Conservation (phyloP, 2,797 vertebrate species). For the Erethizon dorsatum region DNA sequence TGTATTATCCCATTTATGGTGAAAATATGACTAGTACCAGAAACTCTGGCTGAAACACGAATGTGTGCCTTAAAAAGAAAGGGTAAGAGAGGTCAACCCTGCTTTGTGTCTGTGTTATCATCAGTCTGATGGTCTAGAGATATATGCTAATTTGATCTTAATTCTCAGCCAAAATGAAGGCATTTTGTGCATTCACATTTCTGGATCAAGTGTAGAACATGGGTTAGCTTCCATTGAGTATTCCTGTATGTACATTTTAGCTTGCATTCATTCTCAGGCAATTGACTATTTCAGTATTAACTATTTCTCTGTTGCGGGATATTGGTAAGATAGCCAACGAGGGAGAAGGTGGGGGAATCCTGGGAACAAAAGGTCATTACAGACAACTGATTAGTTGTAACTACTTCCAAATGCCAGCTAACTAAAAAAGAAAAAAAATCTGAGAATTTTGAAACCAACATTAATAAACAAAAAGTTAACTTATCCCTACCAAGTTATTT, state of each 20-base stretch:
- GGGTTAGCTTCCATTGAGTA: constrained; percentile 16
- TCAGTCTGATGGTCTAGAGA: not conserved
- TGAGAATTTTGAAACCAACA: constrained; percentile 62
- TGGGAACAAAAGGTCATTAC: constrained; percentile 59
- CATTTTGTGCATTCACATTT: not conserved
- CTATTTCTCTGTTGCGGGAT: constrained; percentile 61
- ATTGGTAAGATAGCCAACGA: not conserved
- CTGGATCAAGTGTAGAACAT: constrained; percentile 40
- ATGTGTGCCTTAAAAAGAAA: not conserved
- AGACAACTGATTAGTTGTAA: constrained; percentile 63
- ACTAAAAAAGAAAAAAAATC: constrained; percentile 40
- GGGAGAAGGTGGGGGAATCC: not conserved
- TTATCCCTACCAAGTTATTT: constrained; percentile 77
- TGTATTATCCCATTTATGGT: not conserved
- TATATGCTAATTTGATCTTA: constrained; percentile 43
- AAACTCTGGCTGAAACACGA: constrained; percentile 42
- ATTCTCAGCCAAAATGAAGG: constrained; percentile 51
- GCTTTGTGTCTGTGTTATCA: constrained; percentile 37
- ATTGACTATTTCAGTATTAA: constrained; percentile 51
- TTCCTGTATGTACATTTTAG: constrained; percentile 11
- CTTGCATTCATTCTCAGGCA: constrained; percentile 52
- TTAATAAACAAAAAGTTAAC: constrained; percentile 79
- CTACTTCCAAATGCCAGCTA: constrained; percentile 65
- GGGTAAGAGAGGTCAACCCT: not conserved
- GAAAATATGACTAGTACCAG: constrained; percentile 2